phyloP scores from a whole-genome alignment of 2,888 invertebrate species.

The Dendrolimus pini region DNA sequence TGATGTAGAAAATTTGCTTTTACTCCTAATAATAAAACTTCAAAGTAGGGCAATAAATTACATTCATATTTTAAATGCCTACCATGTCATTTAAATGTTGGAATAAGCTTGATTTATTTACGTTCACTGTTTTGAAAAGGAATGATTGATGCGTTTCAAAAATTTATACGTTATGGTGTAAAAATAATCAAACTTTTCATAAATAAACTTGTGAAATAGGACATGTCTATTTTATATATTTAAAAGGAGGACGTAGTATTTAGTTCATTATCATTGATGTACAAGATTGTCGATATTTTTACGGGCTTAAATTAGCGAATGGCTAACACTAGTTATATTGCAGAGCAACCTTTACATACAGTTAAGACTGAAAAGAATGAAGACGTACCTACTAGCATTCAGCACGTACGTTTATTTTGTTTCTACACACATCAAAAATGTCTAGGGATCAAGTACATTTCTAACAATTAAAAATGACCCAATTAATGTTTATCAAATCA shows the following conservation, averaged over 20 bases:
- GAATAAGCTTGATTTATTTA: conserved; percentile 14
- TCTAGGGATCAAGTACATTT: no score
- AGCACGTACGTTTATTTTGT: conserved; percentile 16
- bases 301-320: conserved; percentile 20
- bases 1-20: conserved; percentile 3
- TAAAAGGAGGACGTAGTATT: no score
- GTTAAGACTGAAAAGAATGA: conserved; percentile 44
- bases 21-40: background rate
- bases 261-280: no score
- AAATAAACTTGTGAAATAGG: background rate
- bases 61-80: background rate
- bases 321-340: conserved; percentile 40
- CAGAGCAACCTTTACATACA: conserved; percentile 59
- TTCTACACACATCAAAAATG: background rate
- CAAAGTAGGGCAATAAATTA: background rate
- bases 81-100: conserved; percentile 5
- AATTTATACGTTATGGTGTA: background rate
- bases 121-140: conserved; percentile 13
- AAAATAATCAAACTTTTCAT: background rate
- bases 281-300: conserved; percentile 26
- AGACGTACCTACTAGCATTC: conserved; percentile 40
- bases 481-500: no score
- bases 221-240: background rate
- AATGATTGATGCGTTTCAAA: conserved; percentile 14
- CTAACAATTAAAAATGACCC: no score